Evolutionary conservation across 2,888 invertebrate genomes (phyloP).

Genomic region (Drosophila kuntzei): DNA sequence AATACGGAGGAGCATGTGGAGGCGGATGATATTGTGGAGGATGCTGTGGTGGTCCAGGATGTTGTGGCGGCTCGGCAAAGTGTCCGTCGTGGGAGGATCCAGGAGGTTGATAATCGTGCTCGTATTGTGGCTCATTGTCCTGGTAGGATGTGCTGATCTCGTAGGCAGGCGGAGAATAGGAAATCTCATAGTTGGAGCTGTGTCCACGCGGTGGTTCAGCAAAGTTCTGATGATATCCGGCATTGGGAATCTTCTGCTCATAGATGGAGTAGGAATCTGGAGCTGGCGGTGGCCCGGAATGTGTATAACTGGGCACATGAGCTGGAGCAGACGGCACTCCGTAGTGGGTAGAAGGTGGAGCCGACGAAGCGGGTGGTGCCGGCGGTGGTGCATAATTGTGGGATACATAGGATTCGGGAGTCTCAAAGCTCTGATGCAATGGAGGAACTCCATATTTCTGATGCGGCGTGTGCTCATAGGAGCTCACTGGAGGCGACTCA

Average conservation of each 20-base stretch:
- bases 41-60: conserved; percentile 22
- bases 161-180: conserved; percentile 80
- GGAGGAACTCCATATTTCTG: conserved; percentile 70
- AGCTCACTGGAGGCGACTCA: conserved; percentile 39
- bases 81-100: conserved; percentile 44
- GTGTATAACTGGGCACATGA: conserved; percentile 39
- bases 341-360: conserved; percentile 55
- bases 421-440: conserved; percentile 27
- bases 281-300: conserved; percentile 31
- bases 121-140: conserved; percentile 42
- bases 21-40: conserved; percentile 20
- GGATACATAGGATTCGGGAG: conserved; percentile 40
- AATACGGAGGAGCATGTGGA: not conserved
- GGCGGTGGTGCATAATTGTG: conserved; percentile 49
- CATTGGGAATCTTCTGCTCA: conserved; percentile 76
- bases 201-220: conserved; percentile 76
- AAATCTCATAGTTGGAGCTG: conserved; percentile 70
- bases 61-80: conserved; percentile 31
- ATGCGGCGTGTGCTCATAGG: conserved; percentile 64
- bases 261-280: conserved; percentile 68
- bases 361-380: conserved; percentile 17
- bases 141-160: conserved; percentile 75
- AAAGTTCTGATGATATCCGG: conserved; percentile 74
- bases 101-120: conserved; percentile 50
- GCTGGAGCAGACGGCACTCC: conserved; percentile 57